These are phyloP conservation scores for Poecilia picta DNA, from an alignment of 2,797 vertebrate genomes.

Conservation along the genomic window DNA sequence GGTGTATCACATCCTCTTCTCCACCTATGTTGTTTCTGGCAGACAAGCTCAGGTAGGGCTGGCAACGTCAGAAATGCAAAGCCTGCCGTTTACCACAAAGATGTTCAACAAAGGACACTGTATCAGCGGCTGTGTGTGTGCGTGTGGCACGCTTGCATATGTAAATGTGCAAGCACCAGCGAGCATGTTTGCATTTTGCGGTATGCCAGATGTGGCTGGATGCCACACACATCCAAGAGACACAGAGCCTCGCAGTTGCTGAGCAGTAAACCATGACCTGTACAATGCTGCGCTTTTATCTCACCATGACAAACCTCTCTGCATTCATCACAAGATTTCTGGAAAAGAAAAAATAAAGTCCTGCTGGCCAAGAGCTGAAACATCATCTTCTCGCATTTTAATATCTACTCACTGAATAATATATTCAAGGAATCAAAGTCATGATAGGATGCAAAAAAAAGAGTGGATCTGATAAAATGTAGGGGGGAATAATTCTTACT, in stretches of 20 bases:
- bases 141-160: slow-evolving; percentile 13
- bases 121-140: slow-evolving; percentile 19
- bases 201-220: slow-evolving; percentile 53
- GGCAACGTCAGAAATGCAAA: slow-evolving; percentile 42
- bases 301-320: slow-evolving; percentile 57
- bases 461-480: slow-evolving; percentile 54
- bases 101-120: slow-evolving; percentile 53
- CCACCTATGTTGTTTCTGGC: slow-evolving; percentile 66
- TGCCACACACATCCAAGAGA: slow-evolving; percentile 61
- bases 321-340: slow-evolving; percentile 44
- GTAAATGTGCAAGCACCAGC: slow-evolving; percentile 19
- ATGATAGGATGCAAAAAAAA: slow-evolving; percentile 54
- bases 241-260: slow-evolving; percentile 50
- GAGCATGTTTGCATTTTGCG: slow-evolving; percentile 33
- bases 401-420: slow-evolving; percentile 66
- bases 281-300: slow-evolving; percentile 60
- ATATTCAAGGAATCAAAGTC: slow-evolving; percentile 67
- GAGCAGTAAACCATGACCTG: slow-evolving; percentile 63
- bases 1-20: slow-evolving; percentile 74
- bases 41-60: slow-evolving; percentile 68
- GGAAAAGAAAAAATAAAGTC: slow-evolving; percentile 11
- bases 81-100: slow-evolving; percentile 51
- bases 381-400: slow-evolving; percentile 46
- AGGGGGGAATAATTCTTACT: slow-evolving; percentile 39
- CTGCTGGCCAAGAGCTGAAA: slow-evolving; percentile 51